phyloP scores from a whole-genome alignment of 2,888 invertebrate species.

The Panorpa germanica region DNA sequence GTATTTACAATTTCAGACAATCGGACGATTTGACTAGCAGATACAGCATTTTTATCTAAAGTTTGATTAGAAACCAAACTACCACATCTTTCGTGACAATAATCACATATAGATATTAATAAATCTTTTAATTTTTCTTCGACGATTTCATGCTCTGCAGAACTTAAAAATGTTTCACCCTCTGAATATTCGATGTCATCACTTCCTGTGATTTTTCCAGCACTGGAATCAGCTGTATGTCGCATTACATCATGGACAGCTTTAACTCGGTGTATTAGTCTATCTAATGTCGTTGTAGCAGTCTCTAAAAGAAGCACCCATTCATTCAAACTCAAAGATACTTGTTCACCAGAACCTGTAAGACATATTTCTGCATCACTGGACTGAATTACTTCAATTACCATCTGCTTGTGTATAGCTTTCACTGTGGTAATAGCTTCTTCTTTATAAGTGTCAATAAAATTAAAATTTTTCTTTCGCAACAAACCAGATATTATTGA shows the following conservation, averaged over 20 bases:
- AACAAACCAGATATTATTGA: conserved; percentile 82
- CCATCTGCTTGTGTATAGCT: conserved; percentile 71
- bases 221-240: conserved; percentile 49
- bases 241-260: conserved; percentile 57
- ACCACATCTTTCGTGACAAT: conserved; percentile 82
- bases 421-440: conserved; percentile 81
- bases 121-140: conserved; percentile 55
- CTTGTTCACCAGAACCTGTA: conserved; percentile 27
- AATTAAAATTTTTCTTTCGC: conserved; percentile 69
- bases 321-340: conserved; percentile 40
- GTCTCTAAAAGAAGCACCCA: conserved; percentile 48
- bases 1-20: conserved; percentile 57
- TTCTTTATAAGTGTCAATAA: conserved; percentile 70
- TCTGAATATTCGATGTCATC: conserved; percentile 35
- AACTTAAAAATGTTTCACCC: conserved; percentile 48
- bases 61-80: conserved; percentile 67
- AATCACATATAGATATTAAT: conserved; percentile 69
- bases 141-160: conserved; percentile 48
- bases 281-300: conserved; percentile 42
- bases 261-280: conserved; percentile 54
- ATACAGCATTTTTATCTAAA: conserved; percentile 48
- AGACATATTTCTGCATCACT: conserved; percentile 32
- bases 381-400: conserved; percentile 53
- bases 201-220: conserved; percentile 28
- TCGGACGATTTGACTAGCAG: conserved; percentile 53